Evolutionary conservation across 2,888 invertebrate species (phyloP), one percentile per base, ranked within the genome.

Genomic region (Furcula furcula): DNA sequence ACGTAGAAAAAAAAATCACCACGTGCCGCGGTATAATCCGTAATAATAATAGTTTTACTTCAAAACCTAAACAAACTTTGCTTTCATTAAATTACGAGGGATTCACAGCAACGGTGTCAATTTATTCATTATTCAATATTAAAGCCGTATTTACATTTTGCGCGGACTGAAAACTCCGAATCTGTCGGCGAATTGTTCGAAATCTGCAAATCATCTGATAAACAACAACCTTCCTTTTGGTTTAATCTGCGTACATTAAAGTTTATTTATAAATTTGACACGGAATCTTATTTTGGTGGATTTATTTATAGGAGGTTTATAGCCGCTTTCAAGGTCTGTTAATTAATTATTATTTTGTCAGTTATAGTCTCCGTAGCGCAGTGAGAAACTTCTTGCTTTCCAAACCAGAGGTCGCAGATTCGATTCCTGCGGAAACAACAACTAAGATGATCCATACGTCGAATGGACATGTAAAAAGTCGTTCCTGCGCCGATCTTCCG

Each of bases 141-240:
- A 26, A 26, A 14, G 5, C 16, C 13, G 11, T 26, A 26, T 31
- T 31, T 18, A 25, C 25, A 25, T 25, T 32, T 16, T 18, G 19
- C 12, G 19, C 13, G 19, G 12, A n/a, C 12, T 12, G 7, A 19
- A 26, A 9, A 7, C 27, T 9, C 32, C 18, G 20, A 33, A 27
- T 33, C 32, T 33, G 32, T 23, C 26, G 26, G 20, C 10, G 11
- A 29, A 36, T 20, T 26, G 21, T 26, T 26, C 21, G 31, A 26
- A 36, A 36, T 36, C 30, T 27, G 30, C 35, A 36, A 31, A 26
- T 36, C 35, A 29, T 29, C 30, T 29, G 26, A 31, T 36, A 36
- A 36, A 36, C 27, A 33, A 33, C 14, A 20, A 14, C 14, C 14
- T 14, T n/a, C n/a, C n/a, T 26, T 14, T 26, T 14, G 26, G 13